phyloP scores from a whole-genome alignment of 2,888 invertebrate species.

The Lithosia quadra region DNA sequence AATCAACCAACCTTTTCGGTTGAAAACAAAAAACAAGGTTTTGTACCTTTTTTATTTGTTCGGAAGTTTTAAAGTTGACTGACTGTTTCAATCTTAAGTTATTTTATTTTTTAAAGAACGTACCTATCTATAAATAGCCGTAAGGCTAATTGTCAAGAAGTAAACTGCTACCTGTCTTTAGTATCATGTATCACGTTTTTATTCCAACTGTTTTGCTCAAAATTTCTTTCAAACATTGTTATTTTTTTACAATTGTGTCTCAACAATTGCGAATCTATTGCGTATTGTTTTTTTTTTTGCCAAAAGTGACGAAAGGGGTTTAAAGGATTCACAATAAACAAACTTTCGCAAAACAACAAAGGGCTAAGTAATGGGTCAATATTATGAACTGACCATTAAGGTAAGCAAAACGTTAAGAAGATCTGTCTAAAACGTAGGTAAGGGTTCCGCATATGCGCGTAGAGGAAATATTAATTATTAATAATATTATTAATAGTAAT shows the following conservation, averaged over 20 bases:
- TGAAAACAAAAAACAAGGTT: slow-evolving; percentile 36
- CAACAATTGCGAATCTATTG: slow-evolving; percentile 44
- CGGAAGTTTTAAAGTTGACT: slow-evolving; percentile 15
- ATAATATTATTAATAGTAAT: slow-evolving; percentile 15
- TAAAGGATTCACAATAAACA: slow-evolving; percentile 66
- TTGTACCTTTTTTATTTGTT: slow-evolving; percentile 20
- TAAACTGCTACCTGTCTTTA: slow-evolving; percentile 56
- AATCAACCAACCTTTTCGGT: slow-evolving; percentile 54
- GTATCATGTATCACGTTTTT: slow-evolving; percentile 54
- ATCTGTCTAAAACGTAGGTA: not conserved
- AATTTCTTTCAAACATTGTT: slow-evolving; percentile 28
- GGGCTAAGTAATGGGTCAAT: slow-evolving; percentile 63
- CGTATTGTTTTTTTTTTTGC: slow-evolving; percentile 47
- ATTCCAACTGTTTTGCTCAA: slow-evolving; percentile 30
- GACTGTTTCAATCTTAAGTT: slow-evolving; percentile 25
- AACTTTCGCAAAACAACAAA: slow-evolving; percentile 78
- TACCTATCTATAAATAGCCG: not conserved
- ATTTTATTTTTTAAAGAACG: slow-evolving; percentile 10
- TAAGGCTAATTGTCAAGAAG: slow-evolving; percentile 21
- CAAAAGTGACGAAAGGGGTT: slow-evolving; percentile 76
- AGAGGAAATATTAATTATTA: slow-evolving; percentile 27
- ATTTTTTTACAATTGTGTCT: slow-evolving; percentile 31
- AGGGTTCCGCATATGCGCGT: slow-evolving; percentile 39
- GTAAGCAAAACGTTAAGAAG: slow-evolving; percentile 53
- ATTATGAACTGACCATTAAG: slow-evolving; percentile 64